A percentile compares a stretch with the other conserved stretches of the same genome.
phyloP scores from a whole-genome alignment of 1,140 invertebrate species.

The Drosophila tsacasi region DNA sequence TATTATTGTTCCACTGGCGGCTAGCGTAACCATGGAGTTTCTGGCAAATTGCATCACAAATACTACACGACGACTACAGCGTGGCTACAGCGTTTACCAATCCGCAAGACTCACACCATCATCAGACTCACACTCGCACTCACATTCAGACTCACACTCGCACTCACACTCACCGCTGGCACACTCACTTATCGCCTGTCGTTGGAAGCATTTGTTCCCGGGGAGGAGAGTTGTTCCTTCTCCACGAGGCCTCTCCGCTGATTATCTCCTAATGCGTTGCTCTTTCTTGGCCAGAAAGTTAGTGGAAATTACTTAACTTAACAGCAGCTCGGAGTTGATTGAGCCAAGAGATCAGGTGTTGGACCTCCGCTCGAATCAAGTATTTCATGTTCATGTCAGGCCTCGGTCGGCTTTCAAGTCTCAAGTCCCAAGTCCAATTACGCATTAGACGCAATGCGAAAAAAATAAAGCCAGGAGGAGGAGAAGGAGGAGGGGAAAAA shows the following conservation, averaged over 20 bases:
- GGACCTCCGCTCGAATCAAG: slow-evolving; percentile 31
- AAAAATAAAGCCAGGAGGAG: background rate
- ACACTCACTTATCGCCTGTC: slow-evolving; percentile 29
- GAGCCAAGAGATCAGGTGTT: slow-evolving; percentile 32
- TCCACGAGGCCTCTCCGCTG: background rate
- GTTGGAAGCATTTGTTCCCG: background rate
- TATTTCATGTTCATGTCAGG: slow-evolving; percentile 44
- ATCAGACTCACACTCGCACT: background rate
- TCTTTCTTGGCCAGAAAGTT: slow-evolving; percentile 21
- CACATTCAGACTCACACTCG: slow-evolving; percentile 5
- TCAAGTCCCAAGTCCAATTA: slow-evolving; percentile 43
- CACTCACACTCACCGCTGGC: slow-evolving; percentile 7
- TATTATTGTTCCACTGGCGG: slow-evolving; percentile 22
- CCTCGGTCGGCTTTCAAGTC: slow-evolving; percentile 28
- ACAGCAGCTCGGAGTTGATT: slow-evolving; percentile 10
- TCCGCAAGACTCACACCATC: slow-evolving; percentile 5
- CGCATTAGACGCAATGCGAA: slow-evolving; percentile 27
- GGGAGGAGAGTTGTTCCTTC: slow-evolving; percentile 10
- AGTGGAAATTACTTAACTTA: slow-evolving; percentile 14
- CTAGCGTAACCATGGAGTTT: slow-evolving; percentile 70
- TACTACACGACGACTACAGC: slow-evolving; percentile 45
- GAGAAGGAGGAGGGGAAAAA: background rate
- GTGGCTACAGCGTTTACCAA: slow-evolving; percentile 59
- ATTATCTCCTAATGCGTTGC: slow-evolving; percentile 40
- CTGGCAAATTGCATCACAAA: slow-evolving; percentile 74